Base-by-base conservation (phyloP, 2,113 vertebrate species). In the Monopterus albus region DNA sequence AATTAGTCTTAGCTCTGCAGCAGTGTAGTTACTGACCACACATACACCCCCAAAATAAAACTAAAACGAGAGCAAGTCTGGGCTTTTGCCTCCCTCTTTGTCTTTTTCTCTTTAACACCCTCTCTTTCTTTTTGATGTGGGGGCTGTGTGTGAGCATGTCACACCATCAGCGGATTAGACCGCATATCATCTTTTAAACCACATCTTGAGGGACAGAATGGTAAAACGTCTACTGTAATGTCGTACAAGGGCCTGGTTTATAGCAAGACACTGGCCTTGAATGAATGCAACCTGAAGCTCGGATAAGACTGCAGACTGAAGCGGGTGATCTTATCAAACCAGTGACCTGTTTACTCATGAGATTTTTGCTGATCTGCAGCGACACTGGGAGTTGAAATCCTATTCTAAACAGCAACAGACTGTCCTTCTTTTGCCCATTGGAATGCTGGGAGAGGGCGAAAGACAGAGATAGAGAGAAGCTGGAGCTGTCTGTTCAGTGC, bases 131-230 rank as follows among this genome's bases (percentile, higher is more conserved):
- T 50, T 39, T 28, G 12, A 50, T 60, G 74, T 56, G 59, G 67
- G 60, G 56, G 64, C 3, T 63, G 69, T 45, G 78, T 62, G 18
- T 47, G 63, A 68, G 60, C 15, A 21, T 28, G 36, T 42, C 51
- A 55, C 66, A 51, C 23, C 52, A 71, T 65, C 72, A 61, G 51
- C 3, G 79, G 86, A 88, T 87, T 87, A 87, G 69, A 73, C 6
- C 79, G 67, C 49, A 57, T 72, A 62, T 38, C 68, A 68, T 76
- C 36, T 62, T 84, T 78, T 78, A 69, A 80, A 75, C 82, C 57
- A 84, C 82, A 85, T 90, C 85, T 89, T 80, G 70, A 53, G 25
- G 35, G 36, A 46, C 49, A 64, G 42, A 40, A 35, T 31, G 8
- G 29, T n/a, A n/a, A n/a, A n/a, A n/a, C n/a, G n/a, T n/a, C n/a